Conservation (phyloP, 2,113 vertebrate species). For the Pangasianodon gigas region DNA sequence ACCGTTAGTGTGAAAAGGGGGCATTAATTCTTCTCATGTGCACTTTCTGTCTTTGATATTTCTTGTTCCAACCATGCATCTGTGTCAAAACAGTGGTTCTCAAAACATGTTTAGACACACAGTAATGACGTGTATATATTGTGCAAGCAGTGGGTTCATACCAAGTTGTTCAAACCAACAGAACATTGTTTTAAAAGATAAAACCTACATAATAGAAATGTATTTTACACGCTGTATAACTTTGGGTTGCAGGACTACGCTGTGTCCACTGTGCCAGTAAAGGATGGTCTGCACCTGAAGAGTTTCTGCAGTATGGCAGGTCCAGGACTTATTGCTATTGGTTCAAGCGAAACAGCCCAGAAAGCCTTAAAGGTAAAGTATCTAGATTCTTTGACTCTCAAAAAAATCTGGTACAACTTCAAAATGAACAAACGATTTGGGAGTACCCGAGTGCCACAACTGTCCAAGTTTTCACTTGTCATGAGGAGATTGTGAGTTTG, state of each 20-base stretch:
- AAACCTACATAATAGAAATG: neutral
- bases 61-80: neutral
- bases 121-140: neutral
- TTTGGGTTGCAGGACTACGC: slow-evolving; percentile 79
- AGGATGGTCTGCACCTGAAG: slow-evolving; percentile 87
- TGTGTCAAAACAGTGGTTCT: neutral
- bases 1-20: neutral
- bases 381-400: neutral
- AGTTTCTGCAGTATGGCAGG: slow-evolving; percentile 98
- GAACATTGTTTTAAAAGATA: neutral
- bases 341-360: slow-evolving; percentile 92
- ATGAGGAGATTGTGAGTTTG: neutral
- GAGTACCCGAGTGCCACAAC: neutral
- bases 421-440: neutral
- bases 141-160: neutral
- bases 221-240: neutral
- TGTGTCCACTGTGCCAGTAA: slow-evolving; percentile 90
- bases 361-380: slow-evolving; percentile 90
- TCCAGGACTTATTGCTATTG: slow-evolving; percentile 90
- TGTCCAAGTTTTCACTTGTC: neutral
- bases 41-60: neutral
- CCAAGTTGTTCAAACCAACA: neutral
- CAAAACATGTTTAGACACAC: neutral
- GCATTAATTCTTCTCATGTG: neutral
- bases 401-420: neutral